These are phyloP conservation scores for Hirtodrosophila histrioides DNA, from an alignment of 2,888 invertebrate genomes.

Conservation along the genomic window DNA sequence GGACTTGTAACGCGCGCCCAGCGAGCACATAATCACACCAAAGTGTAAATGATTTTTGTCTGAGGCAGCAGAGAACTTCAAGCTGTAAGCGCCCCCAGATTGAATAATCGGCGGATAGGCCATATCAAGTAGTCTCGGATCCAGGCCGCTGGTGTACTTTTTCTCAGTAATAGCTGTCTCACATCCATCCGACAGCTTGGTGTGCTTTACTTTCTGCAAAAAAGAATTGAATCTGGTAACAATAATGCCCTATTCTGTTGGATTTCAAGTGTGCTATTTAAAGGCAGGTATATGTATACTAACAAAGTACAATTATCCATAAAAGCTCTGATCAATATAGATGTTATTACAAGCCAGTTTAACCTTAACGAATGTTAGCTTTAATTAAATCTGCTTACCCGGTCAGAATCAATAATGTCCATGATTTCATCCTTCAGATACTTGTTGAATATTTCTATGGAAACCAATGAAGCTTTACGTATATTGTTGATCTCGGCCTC, in stretches of 20 bases:
- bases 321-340: no score
- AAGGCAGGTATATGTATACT: not conserved
- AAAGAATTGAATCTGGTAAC: not conserved
- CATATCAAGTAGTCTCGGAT: conserved; percentile 95
- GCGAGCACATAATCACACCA: conserved; percentile 96
- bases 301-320: no score
- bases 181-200: conserved; percentile 96
- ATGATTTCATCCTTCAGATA: conserved; percentile 98
- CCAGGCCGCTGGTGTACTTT: conserved; percentile 96
- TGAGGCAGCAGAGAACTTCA: conserved; percentile 98
- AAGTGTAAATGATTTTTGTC: conserved; percentile 98
- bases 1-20: conserved; percentile 97
- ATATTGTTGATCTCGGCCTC: conserved; percentile 95
- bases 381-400: conserved; percentile 85
- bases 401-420: conserved; percentile 99
- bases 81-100: conserved; percentile 98
- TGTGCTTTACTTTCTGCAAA: conserved; percentile 96
- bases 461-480: conserved; percentile 96
- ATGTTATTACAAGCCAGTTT: no score
- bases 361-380: no score
- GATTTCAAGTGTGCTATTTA: not conserved
- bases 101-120: conserved; percentile 99
- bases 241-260: not conserved
- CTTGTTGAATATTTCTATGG: conserved; percentile 97
- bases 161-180: conserved; percentile 97